Conservation (phyloP, 2,797 vertebrate species). For the Sebastes diploproa region DNA sequence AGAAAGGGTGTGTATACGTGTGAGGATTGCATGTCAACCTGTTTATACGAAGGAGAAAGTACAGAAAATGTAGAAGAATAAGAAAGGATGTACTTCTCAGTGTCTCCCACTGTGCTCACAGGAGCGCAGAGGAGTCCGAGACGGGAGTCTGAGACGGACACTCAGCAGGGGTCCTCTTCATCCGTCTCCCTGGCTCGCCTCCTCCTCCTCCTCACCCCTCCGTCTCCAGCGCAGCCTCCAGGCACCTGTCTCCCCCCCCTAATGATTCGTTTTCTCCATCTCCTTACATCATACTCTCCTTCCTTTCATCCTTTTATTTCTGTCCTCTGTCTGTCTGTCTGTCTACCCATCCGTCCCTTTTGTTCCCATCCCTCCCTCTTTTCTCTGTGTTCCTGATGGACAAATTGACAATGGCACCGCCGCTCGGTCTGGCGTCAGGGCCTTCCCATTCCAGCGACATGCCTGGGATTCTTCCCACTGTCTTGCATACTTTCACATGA, state of each 20-base stretch:
- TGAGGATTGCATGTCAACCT: constrained; percentile 76
- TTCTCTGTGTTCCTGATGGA: constrained; percentile 37
- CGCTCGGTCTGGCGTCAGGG: constrained; percentile 64
- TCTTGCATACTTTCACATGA: constrained; percentile 74
- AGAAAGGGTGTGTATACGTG: constrained; percentile 1
- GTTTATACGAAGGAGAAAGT: constrained; percentile 65
- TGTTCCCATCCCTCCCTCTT: constrained; percentile 31
- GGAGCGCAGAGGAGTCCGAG: constrained; percentile 77
- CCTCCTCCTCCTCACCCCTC: constrained; percentile 44
- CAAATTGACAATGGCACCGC: constrained; percentile 68
- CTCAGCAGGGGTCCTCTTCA: constrained; percentile 84
- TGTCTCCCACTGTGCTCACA: constrained; percentile 80
- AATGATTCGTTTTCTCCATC: constrained; percentile 35
- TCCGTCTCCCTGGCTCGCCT: constrained; percentile 81
- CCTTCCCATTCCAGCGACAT: constrained; percentile 62
- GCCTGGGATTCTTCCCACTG: constrained; percentile 69
- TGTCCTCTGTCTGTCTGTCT: constrained; percentile 24
- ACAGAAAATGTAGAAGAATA: neutral
- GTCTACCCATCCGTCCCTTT: constrained; percentile 31
- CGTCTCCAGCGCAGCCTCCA: constrained; percentile 62
- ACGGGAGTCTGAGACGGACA: constrained; percentile 84
- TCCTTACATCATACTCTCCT: constrained; percentile 26
- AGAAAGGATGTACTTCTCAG: neutral
- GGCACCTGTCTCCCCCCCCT: constrained; percentile 64
- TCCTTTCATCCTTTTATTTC: constrained; percentile 42